These are phyloP conservation scores for Pteromalus puparum DNA, from an alignment of 1,140 invertebrate genomes.

Conservation along the genomic window DNA sequence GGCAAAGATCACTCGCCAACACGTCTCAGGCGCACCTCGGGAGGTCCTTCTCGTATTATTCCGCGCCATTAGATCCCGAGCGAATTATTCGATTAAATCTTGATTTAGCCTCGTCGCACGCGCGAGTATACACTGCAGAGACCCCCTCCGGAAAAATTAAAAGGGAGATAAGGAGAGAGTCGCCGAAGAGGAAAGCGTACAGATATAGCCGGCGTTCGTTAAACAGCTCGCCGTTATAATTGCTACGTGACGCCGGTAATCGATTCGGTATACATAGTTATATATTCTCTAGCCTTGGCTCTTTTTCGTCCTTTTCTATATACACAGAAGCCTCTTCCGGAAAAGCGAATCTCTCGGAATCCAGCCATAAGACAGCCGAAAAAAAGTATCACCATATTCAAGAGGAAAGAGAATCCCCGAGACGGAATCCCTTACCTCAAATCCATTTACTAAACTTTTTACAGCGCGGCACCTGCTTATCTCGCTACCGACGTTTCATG, in stretches of 20 bases:
- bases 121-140: background rate
- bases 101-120: constrained; percentile 38
- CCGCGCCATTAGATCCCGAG: constrained; percentile 63
- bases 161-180: constrained; percentile 5
- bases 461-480: constrained; percentile 23
- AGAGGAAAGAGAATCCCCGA: background rate
- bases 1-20: background rate
- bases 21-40: background rate
- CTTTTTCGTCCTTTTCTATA: background rate
- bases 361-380: background rate
- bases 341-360: background rate
- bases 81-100: constrained; percentile 70
- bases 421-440: constrained; percentile 5
- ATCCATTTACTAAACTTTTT: constrained; percentile 45
- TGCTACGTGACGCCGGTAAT: background rate
- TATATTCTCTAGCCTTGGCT: background rate
- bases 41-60: constrained; percentile 60
- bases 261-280: too few relatives aligned
- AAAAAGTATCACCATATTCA: constrained; percentile 4
- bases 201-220: background rate
- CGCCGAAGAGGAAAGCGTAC: background rate
- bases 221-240: background rate
- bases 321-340: background rate
- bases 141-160: background rate
- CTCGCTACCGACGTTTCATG: background rate